Conservation (phyloP, 2,888 invertebrate species). For the Conops quadrifasciatus region DNA sequence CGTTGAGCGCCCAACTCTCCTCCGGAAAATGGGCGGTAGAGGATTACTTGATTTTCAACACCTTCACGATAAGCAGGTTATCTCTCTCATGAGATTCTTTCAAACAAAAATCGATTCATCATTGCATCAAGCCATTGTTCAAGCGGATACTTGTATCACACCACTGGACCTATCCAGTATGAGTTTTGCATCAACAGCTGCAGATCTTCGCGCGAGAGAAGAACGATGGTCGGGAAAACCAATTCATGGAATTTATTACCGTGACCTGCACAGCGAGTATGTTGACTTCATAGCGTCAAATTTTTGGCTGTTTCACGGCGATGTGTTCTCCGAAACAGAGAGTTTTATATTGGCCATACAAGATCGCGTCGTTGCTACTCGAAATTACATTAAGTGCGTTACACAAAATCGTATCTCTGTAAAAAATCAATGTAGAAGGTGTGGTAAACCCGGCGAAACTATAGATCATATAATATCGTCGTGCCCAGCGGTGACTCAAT, state of each 20-base stretch:
- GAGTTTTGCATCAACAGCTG: background rate
- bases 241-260: slow-evolving; percentile 10
- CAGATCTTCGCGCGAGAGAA: background rate
- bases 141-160: no score
- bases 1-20: no score
- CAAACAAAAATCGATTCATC: no score
- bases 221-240: slow-evolving; percentile 6
- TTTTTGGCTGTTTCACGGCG: slow-evolving; percentile 3
- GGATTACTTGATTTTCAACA: no score
- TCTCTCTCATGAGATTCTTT: no score
- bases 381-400: slow-evolving; percentile 4
- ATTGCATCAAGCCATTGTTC: no score
- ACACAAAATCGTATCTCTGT: background rate
- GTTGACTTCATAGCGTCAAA: background rate
- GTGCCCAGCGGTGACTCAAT: background rate
- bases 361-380: slow-evolving; percentile 4
- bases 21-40: no score
- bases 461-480: slow-evolving; percentile 2
- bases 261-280: background rate
- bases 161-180: no score
- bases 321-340: slow-evolving; percentile 7
- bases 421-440: background rate
- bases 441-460: slow-evolving; percentile 4
- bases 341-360: slow-evolving; percentile 13
- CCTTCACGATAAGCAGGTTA: no score